Evolutionary conservation across 2,888 invertebrate species (phyloP).

Genomic region (Melanargia galathea): DNA sequence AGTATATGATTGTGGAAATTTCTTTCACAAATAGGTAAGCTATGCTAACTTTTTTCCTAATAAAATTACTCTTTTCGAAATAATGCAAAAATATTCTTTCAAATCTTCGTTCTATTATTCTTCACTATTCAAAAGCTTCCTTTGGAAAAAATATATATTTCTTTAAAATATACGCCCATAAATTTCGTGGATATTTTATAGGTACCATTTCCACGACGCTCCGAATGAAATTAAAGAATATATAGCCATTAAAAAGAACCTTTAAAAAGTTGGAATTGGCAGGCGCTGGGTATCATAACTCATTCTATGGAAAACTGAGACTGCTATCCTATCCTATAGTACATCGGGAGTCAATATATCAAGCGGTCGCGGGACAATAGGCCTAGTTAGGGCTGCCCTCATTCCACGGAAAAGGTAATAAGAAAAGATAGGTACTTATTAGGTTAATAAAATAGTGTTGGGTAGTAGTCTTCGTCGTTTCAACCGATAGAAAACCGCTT

Average conservation of each 20-base stretch:
- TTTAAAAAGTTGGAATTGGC: conserved; percentile 31
- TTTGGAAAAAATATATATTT: neutral
- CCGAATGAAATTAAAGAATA: conserved; percentile 20
- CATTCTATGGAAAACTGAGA: conserved; percentile 45
- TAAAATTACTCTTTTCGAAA: no score
- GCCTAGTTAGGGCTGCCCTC: conserved; percentile 34
- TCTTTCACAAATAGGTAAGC: no score
- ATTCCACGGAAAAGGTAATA: neutral
- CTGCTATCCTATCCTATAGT: conserved; percentile 38
- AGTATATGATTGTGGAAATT: no score
- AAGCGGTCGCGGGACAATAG: conserved; percentile 45
- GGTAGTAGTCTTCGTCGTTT: no score
- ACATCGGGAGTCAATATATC: conserved; percentile 47
- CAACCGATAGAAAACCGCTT: no score
- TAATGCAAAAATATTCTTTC: neutral
- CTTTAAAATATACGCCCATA: conserved; percentile 7
- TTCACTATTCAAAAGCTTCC: neutral
- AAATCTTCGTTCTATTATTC: neutral
- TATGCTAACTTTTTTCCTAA: no score
- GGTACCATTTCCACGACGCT: conserved; percentile 19
- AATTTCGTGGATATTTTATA: conserved; percentile 17
- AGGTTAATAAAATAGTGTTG: no score
- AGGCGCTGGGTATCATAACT: conserved; percentile 41
- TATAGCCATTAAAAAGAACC: conserved; percentile 25
- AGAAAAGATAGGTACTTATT: neutral